Base-by-base conservation (phyloP, 1,140 invertebrate genomes). In the Drosophila fuyamai region DNA sequence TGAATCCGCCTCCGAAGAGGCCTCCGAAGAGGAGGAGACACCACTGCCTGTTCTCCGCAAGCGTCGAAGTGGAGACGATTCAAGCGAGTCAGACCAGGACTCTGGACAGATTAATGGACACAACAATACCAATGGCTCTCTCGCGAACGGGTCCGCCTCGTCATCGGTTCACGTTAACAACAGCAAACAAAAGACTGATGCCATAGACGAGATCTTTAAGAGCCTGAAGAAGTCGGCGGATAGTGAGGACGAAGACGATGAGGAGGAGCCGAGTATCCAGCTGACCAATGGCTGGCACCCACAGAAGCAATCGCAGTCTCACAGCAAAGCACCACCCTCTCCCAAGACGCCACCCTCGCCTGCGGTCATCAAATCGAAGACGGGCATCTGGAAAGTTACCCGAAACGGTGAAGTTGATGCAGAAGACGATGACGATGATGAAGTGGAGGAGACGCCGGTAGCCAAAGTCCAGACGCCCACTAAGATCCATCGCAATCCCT, bases 291-390 rank as follows among this genome's bases (percentile, higher is more conserved):
- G 73, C 32, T 76, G 73, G 73, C 68, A 72, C 38, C 44, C 68
- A 14, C 65, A 68, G 18, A 76, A 76, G 27, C 59, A 75, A 56
- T 59, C 44, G 18, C 41, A 60, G 59, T 78, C 78, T 54, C 77
- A 81, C 68, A 79, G 46, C 58, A 74, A 44, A 71, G 65, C 67
- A 43, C 78, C 81, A 29, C 43, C 75, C 6, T 86, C 85, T n/a
- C 88, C 81, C n/a, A 90, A 90, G 43, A 92, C 91, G 55, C 91
- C 91, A 27, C 91, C 91, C 7, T 92, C 92, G 16, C 91, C 92
- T 32, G 90, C 91, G 1, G 85, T 92, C 2, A 91, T 92, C n/a
- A 92, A 92, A 65, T 90, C 91, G 6, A 92, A 92, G 41, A 88
- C 90, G 46, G 92, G 92, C 27, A 70, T 92, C 47, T 92, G 91